A percentile compares a stretch with the other conserved stretches of the same genome.
Conservation (phyloP, 1,140 invertebrate species). For the Telenomus remus region DNA sequence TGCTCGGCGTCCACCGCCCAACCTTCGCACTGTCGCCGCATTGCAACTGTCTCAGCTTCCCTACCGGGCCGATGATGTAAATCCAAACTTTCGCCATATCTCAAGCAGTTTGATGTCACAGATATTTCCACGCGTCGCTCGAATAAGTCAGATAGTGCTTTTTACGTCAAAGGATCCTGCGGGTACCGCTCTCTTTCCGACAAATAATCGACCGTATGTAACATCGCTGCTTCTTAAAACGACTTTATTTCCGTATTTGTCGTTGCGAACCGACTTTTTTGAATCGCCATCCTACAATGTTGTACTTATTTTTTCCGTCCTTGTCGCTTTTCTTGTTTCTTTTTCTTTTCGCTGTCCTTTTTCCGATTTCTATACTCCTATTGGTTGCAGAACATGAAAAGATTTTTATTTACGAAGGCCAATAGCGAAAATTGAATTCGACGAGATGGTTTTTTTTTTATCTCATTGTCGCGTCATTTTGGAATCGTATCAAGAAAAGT, state of each 20-base stretch:
- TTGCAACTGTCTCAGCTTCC: slow-evolving; percentile 42
- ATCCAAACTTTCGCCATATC: slow-evolving; percentile 54
- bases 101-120: slow-evolving; percentile 47
- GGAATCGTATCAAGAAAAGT: slow-evolving; percentile 23
- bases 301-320: neutral
- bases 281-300: neutral
- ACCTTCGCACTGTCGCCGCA: slow-evolving; percentile 20
- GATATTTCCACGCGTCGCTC: slow-evolving; percentile 19
- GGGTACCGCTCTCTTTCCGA: slow-evolving; percentile 17
- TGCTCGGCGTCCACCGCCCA: neutral
- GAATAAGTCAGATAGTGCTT: slow-evolving; percentile 44
- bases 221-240: slow-evolving; percentile 19
- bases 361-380: neutral
- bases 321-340: neutral
- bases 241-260: slow-evolving; percentile 21
- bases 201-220: slow-evolving; percentile 47
- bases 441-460: too few species aligned
- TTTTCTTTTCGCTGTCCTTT: neutral
- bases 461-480: too few species aligned
- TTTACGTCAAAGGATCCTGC: slow-evolving; percentile 35
- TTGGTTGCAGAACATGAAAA: too few species aligned
- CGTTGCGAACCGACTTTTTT: slow-evolving; percentile 9
- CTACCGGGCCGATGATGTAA: slow-evolving; percentile 37
- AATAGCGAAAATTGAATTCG: too few species aligned
- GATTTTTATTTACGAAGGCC: too few species aligned